phyloP scores from a whole-genome alignment of 2,888 invertebrate species.

The Psococerastis gibbosa region DNA sequence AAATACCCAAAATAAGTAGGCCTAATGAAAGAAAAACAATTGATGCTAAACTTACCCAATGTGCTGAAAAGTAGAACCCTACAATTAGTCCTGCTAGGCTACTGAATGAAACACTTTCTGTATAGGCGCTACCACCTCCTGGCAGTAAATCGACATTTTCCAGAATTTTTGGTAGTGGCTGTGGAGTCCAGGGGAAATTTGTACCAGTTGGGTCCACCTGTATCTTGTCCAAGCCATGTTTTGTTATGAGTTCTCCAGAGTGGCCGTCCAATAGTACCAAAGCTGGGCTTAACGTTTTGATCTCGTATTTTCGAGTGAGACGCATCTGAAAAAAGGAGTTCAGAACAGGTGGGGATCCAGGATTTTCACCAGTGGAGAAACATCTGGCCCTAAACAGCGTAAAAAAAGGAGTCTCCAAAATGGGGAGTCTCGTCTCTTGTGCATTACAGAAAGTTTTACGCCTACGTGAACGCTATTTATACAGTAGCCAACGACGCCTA shows the following conservation, averaged over 20 bases:
- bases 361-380: too few species aligned
- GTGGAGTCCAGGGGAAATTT: constrained; percentile 62
- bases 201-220: constrained; percentile 44
- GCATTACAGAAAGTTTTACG: too few species aligned
- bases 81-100: constrained; percentile 43
- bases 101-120: constrained; percentile 31
- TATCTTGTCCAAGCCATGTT: constrained; percentile 41
- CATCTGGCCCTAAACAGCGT: too few species aligned
- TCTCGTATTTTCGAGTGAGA: constrained; percentile 54
- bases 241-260: constrained; percentile 45
- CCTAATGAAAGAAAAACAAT: background rate
- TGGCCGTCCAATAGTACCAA: constrained; percentile 45
- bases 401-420: too few species aligned
- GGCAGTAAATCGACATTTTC: constrained; percentile 27
- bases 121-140: constrained; percentile 28
- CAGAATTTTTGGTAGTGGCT: constrained; percentile 38
- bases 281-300: constrained; percentile 56
- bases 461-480: too few species aligned
- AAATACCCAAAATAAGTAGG: too few species aligned
- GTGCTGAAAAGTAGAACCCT: constrained; percentile 73
- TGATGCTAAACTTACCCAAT: constrained; percentile 49
- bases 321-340: constrained; percentile 43
- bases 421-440: too few species aligned
- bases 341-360: too few species aligned
- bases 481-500: too few species aligned